Evolutionary conservation across 2,888 invertebrate genomes (phyloP), one percentile per base, ranked within the genome.

Genomic region (Mystacides longicornis): DNA sequence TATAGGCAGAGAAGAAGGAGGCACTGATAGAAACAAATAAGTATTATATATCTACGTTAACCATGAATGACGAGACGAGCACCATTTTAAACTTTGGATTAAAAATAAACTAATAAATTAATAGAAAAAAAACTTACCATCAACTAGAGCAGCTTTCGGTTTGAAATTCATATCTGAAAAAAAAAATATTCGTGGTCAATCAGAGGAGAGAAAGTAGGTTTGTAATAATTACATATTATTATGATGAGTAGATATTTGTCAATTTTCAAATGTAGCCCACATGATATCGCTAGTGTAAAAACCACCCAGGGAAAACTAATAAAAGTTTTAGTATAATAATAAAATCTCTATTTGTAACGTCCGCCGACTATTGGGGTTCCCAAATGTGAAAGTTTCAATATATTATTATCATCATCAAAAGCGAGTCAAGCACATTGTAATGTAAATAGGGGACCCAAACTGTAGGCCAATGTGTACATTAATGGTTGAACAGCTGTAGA

Each of bases 161-260:
- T 69, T 69, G 63, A 68, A 69, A 59, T 69, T 65, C 62, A 69
- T 65, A 67, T 70, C 71, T 71, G 68, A 55, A 71, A 70, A 61
- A 58, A 58, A 62, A 61, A 63, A 65, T 23, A 23, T 5, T 49
- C 7, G 61, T 48, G 46, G 23, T 5, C 18, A 16, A 11, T 7
- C 69, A 71, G 70, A 69, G 20, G 66, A 66, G 70, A 69, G 74
- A 16, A 43, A 16, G 16, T 43, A n/a, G n/a, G n/a, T n/a, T n/a
- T n/a, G 7, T 27, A 27, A 7, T 11, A 43, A 43, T 43, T 43
- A 43, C 16, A n/a, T 16, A 16, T 45, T 3, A 7, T 3, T 14
- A 11, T 45, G 14, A 4, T 7, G 5, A 3, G 4, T 19, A 19
- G 20, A 45, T 7, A 45, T 19, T 45, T 7, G 18, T 7, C 27